Evolutionary conservation across 2,113 vertebrate genomes (phyloP).

Genomic region (Dipodomys ordii): DNA sequence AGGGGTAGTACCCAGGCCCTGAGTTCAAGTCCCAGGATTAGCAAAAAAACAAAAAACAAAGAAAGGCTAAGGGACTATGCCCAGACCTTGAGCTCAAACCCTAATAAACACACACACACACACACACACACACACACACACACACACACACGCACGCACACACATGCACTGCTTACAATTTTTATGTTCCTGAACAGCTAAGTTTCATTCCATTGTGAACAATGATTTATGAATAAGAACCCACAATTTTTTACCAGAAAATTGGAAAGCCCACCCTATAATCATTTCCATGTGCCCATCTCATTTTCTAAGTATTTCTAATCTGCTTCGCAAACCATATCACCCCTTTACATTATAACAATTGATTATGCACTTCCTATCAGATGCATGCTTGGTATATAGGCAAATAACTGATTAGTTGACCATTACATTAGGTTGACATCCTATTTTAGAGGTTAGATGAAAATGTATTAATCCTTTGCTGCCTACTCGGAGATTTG

Average conservation of each 20-base stretch:
- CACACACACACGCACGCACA: too few species aligned
- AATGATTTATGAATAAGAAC: conserved; percentile 55
- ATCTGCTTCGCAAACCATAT: conserved; percentile 54
- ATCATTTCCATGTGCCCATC: conserved; percentile 41
- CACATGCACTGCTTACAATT: neutral
- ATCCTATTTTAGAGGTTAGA: conserved; percentile 65
- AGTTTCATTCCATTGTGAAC: conserved; percentile 31
- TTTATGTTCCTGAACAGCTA: conserved; percentile 38
- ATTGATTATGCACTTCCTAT: conserved; percentile 24
- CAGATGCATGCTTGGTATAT: neutral
- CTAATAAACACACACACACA: too few species aligned
- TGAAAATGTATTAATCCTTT: conserved; percentile 73
- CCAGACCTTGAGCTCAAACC: too few species aligned
- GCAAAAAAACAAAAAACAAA: too few species aligned
- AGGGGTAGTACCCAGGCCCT: too few species aligned
- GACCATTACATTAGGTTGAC: conserved; percentile 58
- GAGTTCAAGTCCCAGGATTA: too few species aligned
- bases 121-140: too few species aligned
- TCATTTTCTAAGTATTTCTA: conserved; percentile 20
- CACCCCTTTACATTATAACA: conserved; percentile 32
- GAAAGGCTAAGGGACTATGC: too few species aligned
- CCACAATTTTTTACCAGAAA: conserved; percentile 42
- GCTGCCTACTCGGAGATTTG: conserved; percentile 47
- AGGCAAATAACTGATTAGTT: conserved; percentile 49
- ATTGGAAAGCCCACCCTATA: conserved; percentile 55